Percentiles rank a stretch among this genome's conserved stretches.
Conservation (phyloP, 92 coral and sea anemone genomes). For the Parazoanthus swiftii region DNA sequence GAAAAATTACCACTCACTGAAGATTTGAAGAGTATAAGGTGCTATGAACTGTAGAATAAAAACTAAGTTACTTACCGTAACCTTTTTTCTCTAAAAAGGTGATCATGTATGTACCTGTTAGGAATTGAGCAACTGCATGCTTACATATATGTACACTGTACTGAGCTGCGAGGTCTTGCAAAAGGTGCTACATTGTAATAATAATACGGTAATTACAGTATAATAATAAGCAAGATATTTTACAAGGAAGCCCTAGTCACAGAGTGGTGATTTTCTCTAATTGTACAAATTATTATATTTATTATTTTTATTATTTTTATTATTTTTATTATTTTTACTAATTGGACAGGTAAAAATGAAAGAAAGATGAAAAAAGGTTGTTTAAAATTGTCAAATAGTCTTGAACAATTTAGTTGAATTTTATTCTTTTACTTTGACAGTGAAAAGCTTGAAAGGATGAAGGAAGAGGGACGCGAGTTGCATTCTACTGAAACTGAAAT, state of each 20-base stretch:
- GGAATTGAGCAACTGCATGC: not conserved
- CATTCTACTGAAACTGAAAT: not conserved
- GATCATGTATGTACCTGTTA: not conserved
- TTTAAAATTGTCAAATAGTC: not conserved
- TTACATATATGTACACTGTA: no score
- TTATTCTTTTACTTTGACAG: not conserved
- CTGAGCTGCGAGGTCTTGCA: no score
- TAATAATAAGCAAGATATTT: no score
- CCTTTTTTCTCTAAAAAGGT: not conserved
- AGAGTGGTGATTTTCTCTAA: no score
- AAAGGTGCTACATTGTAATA: no score
- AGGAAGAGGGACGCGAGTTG: not conserved
- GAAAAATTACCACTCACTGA: not conserved
- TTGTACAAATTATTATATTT: no score
- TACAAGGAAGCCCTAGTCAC: no score
- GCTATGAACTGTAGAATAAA: not conserved
- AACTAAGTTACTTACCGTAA: no score
- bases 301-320: no score
- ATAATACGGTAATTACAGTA: no score
- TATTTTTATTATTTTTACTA: no score
- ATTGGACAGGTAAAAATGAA: not conserved
- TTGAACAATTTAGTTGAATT: not conserved
- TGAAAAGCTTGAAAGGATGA: not conserved
- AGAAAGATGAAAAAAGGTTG: not conserved
- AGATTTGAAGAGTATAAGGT: not conserved